Base-by-base conservation (phyloP, 1,140 invertebrate species). In the Caerostris extrusa region DNA sequence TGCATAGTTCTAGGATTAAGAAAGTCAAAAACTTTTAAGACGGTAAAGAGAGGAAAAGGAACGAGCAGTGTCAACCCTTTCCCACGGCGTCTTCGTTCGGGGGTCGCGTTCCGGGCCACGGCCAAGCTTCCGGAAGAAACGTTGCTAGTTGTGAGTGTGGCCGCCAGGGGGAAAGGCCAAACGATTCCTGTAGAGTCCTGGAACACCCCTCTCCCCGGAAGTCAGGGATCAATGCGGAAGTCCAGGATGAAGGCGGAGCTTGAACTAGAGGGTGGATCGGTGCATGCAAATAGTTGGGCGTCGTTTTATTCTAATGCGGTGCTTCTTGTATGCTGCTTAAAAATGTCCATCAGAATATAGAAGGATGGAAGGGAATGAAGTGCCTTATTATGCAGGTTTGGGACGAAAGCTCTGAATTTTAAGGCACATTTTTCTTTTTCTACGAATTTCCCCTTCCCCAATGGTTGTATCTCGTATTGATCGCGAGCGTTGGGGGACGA, bases 221-320 rank as follows among this genome's bases (percentile, higher is more conserved):
- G 81, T 81, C 6, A 34, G 57, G 61, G 90, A 92, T 92, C 81
- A 85, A 92, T 92, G 82, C 82, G 82, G 82, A 92, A 92, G 89
- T 58, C 81, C 53, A 81, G 81, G 90, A 91, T 60, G 55, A 87
- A 64, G 91, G 91, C 91, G 91, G 61, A 56, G 91, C 83, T 50
- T 58, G 90, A 19, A 19, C 67, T 64, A 8, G 34, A 92, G 82
- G 91, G 91, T 86, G 91, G 90, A 60, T 85, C 82, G 53, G 50
- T 64, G 77, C 58, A 92, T 87, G 91, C 91, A 93, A 93, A 86
- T 86, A 86, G 82, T 34, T 7, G 91, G 91, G 91, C 91, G 91
- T 93, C 85, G 83, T 93, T 93, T 93, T 93, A 93, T 93, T 93
- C 91, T 93, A 87, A 93, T 93, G 91, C 19, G 50, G 81, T 50